Conservation (phyloP, 2,797 vertebrate species). For the Etheostoma perlongum region DNA sequence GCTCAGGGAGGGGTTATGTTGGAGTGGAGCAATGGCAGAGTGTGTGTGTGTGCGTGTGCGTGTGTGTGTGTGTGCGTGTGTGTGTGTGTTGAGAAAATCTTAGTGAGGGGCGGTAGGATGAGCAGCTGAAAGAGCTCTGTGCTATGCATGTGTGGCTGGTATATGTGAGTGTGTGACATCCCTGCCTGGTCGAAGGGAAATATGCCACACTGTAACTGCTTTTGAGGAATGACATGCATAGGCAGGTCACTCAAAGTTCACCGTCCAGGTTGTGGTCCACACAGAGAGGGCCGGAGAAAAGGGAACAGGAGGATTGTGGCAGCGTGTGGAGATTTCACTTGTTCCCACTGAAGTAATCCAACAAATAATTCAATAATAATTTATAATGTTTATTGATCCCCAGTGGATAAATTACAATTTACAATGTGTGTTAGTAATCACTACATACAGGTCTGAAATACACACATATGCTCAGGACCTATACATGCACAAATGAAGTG, state of each 20-base stretch:
- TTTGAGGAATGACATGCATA: constrained; percentile 76
- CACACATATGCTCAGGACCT: too few species aligned
- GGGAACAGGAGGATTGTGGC: constrained; percentile 40
- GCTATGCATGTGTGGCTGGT: constrained; percentile 40
- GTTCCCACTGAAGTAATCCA: constrained; percentile 70
- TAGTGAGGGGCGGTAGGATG: constrained; percentile 15
- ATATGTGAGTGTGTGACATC: constrained; percentile 57
- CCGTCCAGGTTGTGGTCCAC: constrained; percentile 42
- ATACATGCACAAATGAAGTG: too few species aligned
- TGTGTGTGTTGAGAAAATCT: constrained; percentile 11
- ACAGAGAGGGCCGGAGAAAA: constrained; percentile 39
- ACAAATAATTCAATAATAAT: neutral
- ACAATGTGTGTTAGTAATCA: too few species aligned
- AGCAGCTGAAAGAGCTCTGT: constrained; percentile 36
- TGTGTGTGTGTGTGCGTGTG: constrained; percentile 4
- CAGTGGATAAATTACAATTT: too few species aligned
- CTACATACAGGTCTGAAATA: too few species aligned
- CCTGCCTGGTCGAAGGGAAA: constrained; percentile 68
- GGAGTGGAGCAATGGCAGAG: constrained; percentile 50
- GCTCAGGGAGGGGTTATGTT: constrained; percentile 58
- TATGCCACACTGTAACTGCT: constrained; percentile 58
- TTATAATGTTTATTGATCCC: too few species aligned
- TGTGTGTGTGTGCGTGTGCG: constrained; percentile 6
- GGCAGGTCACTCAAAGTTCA: constrained; percentile 79
- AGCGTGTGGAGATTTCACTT: constrained; percentile 44